Base-by-base conservation (phyloP, 2,113 vertebrate species). In the Malurus elegans region DNA sequence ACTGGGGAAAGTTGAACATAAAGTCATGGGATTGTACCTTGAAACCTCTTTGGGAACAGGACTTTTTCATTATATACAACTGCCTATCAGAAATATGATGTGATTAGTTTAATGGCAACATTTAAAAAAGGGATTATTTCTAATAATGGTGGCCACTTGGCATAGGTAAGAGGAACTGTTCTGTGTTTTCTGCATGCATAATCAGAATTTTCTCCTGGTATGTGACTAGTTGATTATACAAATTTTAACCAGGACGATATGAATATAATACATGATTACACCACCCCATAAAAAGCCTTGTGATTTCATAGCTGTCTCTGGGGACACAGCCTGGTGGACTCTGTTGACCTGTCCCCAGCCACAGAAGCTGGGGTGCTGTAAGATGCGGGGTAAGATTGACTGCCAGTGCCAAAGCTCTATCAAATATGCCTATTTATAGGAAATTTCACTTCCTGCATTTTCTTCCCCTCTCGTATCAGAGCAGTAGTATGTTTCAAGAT, bases 371-470 rank as follows among this genome's bases (percentile, higher is more conserved):
- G 8, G 6, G 6, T 57, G 36, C 45, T 61, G 14, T 25, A 32
- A n/a, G 8, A 17, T 36, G 21, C 0, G 0, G 38, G 8, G 8
- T 14, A 50, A 42, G 21, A 44, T 40, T 18, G 36, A 8, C 61
- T 44, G 11, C 29, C 28, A 24, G 8, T 6, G 4, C 25, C 0
- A 1, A 29, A 75, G 26, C 25, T 80, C 23, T 78, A 2, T 73
- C 25, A 61, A 45, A 42, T 1, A 2, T 58, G 8, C 21, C 28
- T 57, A 83, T 81, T 38, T 38, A 9, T 38, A 65, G 8, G 29
- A 88, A 47, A 45, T 25, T 62, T 73, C 47, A 29, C 18, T 48
- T 88, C 17, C 32, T 66, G 19, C 6, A 0, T 82, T 90, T 81
- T 82, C 62, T 76, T 90, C 23, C 15, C 8, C 4, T 54, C 0